Evolutionary conservation across 2,797 vertebrate genomes (phyloP).

Genomic region (Aplochiton taeniatus): DNA sequence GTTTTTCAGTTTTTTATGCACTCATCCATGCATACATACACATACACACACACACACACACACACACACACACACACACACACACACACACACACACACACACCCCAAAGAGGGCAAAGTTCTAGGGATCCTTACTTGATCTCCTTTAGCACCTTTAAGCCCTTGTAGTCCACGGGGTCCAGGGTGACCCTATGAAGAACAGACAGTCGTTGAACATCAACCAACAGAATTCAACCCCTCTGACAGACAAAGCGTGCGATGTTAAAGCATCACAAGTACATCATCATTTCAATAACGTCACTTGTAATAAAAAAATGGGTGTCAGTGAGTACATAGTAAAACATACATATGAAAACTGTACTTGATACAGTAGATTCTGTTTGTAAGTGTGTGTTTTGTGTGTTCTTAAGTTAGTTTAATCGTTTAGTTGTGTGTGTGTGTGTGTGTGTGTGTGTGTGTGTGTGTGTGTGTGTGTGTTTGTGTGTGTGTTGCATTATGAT

Average conservation of each 20-base stretch:
- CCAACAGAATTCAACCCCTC: background rate
- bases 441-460: too few species aligned
- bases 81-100: too few species aligned
- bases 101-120: background rate
- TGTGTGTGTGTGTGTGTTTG: background rate
- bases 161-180: slow-evolving; percentile 89
- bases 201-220: background rate
- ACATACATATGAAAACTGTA: background rate
- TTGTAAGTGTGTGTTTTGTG: too few species aligned
- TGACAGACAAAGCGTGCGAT: too few species aligned
- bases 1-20: background rate
- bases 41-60: background rate
- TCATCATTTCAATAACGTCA: too few species aligned
- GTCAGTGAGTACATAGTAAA: too few species aligned
- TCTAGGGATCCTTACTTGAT: slow-evolving; percentile 80
- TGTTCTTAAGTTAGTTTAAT: too few species aligned
- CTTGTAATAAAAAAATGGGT: too few species aligned
- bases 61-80: background rate
- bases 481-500: background rate
- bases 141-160: slow-evolving; percentile 94
- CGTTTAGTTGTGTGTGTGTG: background rate
- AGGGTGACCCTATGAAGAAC: slow-evolving; percentile 80
- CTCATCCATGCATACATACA: background rate
- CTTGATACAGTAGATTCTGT: background rate
- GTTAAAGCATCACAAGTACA: too few species aligned